Percentiles rank a stretch among this genome's conserved stretches.
These are phyloP conservation scores for Cirrhinus mrigala DNA, from an alignment of 2,797 vertebrate species.

Conservation along the genomic window DNA sequence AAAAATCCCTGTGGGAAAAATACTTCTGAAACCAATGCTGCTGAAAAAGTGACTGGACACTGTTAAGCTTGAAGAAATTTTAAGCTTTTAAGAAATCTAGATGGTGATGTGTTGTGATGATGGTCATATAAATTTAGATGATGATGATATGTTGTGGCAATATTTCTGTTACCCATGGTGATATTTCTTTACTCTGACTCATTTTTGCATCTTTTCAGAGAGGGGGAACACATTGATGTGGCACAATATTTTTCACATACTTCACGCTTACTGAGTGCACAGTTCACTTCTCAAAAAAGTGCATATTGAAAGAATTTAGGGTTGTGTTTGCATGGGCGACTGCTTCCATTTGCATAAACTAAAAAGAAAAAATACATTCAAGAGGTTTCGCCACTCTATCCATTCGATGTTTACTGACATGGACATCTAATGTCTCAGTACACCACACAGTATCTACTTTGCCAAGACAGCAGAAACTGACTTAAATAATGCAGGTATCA, in stretches of 20 bases:
- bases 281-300: constrained; percentile 17
- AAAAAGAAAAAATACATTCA: constrained; percentile 17
- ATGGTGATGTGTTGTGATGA: constrained; percentile 24
- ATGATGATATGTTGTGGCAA: constrained; percentile 37
- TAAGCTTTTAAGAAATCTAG: constrained; percentile 4
- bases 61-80: neutral
- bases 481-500: constrained; percentile 75
- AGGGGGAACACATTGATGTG: constrained; percentile 49
- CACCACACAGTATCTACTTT: constrained; percentile 14
- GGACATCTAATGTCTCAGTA: constrained; percentile 29
- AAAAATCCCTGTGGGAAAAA: neutral
- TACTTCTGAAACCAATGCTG: neutral
- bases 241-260: constrained; percentile 42
- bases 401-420: constrained; percentile 33
- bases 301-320: constrained; percentile 24
- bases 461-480: constrained; percentile 47
- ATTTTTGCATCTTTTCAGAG: constrained; percentile 46
- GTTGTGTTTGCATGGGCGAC: constrained; percentile 19
- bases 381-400: constrained; percentile 25
- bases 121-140: constrained; percentile 11
- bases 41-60: neutral
- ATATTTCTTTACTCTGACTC: constrained; percentile 41
- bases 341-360: constrained; percentile 41
- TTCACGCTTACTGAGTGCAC: constrained; percentile 36
- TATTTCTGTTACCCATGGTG: constrained; percentile 26